Conservation (phyloP, 1,140 invertebrate genomes). For the Aphaenogaster floridana region DNA sequence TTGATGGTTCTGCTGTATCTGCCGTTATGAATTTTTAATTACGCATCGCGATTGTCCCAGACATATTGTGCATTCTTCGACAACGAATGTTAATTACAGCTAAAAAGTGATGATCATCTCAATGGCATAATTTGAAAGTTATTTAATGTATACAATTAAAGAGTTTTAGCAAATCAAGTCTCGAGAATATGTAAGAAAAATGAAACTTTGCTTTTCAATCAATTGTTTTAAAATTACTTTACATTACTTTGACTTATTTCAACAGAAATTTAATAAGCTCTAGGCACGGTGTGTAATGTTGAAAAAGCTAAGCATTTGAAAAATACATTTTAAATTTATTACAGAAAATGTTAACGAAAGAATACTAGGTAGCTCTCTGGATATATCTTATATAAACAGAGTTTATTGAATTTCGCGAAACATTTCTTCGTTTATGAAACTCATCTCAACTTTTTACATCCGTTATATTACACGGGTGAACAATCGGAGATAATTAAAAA, state of each 20-base stretch:
- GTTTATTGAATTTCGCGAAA: constrained; percentile 15
- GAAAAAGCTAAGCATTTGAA: neutral
- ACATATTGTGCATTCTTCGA: neutral
- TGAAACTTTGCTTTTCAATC: neutral
- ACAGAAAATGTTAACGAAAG: neutral
- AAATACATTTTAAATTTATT: neutral
- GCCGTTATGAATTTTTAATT: neutral
- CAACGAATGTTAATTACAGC: neutral
- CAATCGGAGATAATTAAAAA: constrained; percentile 47
- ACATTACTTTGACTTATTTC: neutral
- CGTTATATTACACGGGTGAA: neutral
- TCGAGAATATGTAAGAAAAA: neutral
- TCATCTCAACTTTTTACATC: neutral
- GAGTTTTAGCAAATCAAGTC: neutral
- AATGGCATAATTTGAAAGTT: neutral
- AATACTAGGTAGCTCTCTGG: neutral
- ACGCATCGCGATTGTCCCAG: neutral
- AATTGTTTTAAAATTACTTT: neutral
- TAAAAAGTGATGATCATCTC: neutral
- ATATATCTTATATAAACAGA: neutral
- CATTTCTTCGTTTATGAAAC: neutral
- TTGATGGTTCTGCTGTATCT: neutral
- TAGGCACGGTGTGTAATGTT: neutral
- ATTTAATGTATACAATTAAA: constrained; percentile 20
- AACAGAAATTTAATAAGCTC: too few species aligned